Evolutionary conservation across 1,140 invertebrate genomes (phyloP), one percentile per base, ranked within the genome.

Genomic region (Oscheius sp.): DNA sequence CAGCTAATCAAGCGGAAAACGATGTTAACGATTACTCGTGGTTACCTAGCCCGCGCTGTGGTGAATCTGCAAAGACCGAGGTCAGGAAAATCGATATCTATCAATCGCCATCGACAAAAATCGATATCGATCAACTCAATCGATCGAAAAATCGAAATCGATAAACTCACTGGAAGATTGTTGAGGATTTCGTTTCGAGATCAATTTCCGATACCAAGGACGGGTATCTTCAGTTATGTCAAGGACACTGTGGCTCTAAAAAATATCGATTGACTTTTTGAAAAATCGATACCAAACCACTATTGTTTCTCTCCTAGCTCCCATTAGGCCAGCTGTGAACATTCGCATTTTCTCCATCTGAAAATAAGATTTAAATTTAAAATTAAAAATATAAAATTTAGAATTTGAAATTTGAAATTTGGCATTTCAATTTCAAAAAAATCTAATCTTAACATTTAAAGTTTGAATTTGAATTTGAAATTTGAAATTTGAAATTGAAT

Each of bases 271-370:
- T 4, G 67, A 13, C 3, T 13, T 15, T 10, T 23, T 29, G n/a
- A 69, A 35, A 15, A 67, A 23, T 20, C 49, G 28, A 35, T 67
- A 42, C 15, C 71, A 52, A 2, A 68, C 64, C 20, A 58, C 63
- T 23, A 76, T 68, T 2, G 75, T 76, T 23, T 73, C 61, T 26
- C 71, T 7, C 1, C 75, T 18, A 10, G 75, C 75, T 3, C 76
- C 74, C 67, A 77, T 75, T 1, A 77, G n/a, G 0, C 63, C 42
- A 2, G 73, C 76, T 18, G 74, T 73, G 63, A 77, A 77, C 74
- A 77, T 77, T 52, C 73, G 34, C 73, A 76, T 77, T 34, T 68
- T 55, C 10, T 64, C 75, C 67, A 77, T 77, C 75, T 77, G 35
- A 55, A 77, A 71, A 1, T 23, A 15, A n/a, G 31, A 23, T n/a